Evolutionary conservation across 2,888 invertebrate species (phyloP).

Genomic region (Bibio marci): DNA sequence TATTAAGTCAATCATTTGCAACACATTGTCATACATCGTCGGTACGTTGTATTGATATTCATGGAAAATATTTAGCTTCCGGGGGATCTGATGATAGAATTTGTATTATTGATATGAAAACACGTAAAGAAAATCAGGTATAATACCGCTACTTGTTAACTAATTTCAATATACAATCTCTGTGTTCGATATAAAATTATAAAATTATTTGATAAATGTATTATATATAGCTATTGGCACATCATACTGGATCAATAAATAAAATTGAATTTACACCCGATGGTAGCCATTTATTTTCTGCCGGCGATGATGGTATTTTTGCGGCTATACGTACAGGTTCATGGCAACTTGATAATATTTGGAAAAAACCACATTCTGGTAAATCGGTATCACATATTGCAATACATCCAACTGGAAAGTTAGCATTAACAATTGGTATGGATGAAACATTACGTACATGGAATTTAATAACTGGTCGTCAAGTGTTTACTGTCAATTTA

Average conservation of each 20-base stretch:
- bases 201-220: not conserved
- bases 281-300: constrained; percentile 63
- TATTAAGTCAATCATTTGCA: constrained; percentile 63
- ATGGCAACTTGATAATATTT: constrained; percentile 73
- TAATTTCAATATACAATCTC: not conserved
- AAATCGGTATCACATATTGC: constrained; percentile 54
- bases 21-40: constrained; percentile 74
- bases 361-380: constrained; percentile 71
- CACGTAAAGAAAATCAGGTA: constrained; percentile 59
- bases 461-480: constrained; percentile 84
- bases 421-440: constrained; percentile 71
- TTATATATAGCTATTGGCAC: constrained; percentile 35
- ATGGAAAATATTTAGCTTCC: constrained; percentile 60
- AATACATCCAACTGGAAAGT: constrained; percentile 76
- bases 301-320: constrained; percentile 71
- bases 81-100: constrained; percentile 84
- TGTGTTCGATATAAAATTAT: not conserved
- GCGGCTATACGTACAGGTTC: constrained; percentile 64
- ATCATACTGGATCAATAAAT: constrained; percentile 72
- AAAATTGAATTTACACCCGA: constrained; percentile 58
- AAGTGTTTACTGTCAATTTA: constrained; percentile 43
- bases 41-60: constrained; percentile 52
- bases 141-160: not conserved
- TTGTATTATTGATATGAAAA: constrained; percentile 65
- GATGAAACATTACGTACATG: constrained; percentile 77